phyloP scores from a whole-genome alignment of 2,797 vertebrate species.

The Anguilla marmorata region DNA sequence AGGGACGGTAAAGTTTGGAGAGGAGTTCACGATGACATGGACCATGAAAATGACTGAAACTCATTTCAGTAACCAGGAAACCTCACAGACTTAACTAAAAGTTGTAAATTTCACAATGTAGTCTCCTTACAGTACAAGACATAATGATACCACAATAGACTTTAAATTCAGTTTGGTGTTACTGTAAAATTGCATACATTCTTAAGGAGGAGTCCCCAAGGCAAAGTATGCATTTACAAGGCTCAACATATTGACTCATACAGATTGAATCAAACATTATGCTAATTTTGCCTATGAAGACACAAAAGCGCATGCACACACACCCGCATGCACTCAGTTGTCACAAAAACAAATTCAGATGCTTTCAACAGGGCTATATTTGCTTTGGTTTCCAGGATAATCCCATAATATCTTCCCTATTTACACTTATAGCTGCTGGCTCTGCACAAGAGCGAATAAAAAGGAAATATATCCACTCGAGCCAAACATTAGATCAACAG shows the following conservation, averaged over 20 bases:
- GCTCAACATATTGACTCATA: neutral
- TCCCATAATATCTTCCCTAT: slow-evolving; percentile 40
- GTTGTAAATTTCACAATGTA: neutral
- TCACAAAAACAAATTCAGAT: slow-evolving; percentile 15
- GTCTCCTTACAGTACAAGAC: neutral
- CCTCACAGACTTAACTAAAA: neutral
- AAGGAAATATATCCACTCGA: slow-evolving; percentile 42
- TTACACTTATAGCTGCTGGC: slow-evolving; percentile 42
- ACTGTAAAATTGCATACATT: neutral
- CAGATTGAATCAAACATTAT: neutral
- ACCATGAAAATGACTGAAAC: neutral
- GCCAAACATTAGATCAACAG: slow-evolving; percentile 61
- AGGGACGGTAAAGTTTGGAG: slow-evolving; percentile 49
- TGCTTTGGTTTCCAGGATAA: slow-evolving; percentile 30
- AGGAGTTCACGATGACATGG: slow-evolving; percentile 45
- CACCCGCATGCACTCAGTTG: neutral
- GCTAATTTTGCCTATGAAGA: neutral
- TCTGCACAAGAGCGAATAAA: slow-evolving; percentile 49
- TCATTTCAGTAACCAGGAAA: neutral
- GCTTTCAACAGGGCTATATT: slow-evolving; percentile 34
- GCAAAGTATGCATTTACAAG: too few relatives aligned
- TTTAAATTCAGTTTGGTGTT: neutral
- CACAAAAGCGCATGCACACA: neutral
- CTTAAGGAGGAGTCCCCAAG: neutral
- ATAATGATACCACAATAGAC: neutral